Base-by-base conservation (phyloP, 2,797 vertebrate species). In the Onychomys arenicola region DNA sequence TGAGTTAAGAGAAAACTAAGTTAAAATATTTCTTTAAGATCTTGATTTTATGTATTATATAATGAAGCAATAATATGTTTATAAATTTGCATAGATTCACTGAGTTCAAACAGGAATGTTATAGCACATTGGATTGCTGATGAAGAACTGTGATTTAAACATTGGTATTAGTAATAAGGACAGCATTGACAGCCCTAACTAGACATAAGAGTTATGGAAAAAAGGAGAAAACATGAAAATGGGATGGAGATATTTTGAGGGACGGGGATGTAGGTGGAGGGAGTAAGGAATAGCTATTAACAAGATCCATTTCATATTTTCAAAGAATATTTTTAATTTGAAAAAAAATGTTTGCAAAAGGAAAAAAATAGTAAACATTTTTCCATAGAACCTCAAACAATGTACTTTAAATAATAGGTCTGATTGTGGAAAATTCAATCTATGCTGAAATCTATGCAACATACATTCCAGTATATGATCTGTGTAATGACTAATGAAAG, bases 11-110 rank as follows among this genome's bases (percentile, higher is more conserved):
- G 32, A 46, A 90, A 85, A 75, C 10, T 37, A 83, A 94, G 23
- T 88, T 93, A 57, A 89, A 90, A 90, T 6, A 40, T 55, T 91
- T 9, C 67, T 65, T 59, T 86, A 49, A 91, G 37, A 78, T 91
- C 59, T n/a, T 2, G 81, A 46, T 61, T 63, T 6, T 75, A 2
- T 69, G 8, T 78, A 87, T 80, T 91, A 23, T 25, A 17, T 13
- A 84, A 89, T 37, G 14, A 57, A 89, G 23, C 2, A 83, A 10
- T 65, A 19, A 78, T 11, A 78, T 78, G 6, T 61, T 59, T 90
- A 14, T 73, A 81, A 80, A 67, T 91, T 3, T 32, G 71, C 5
- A 65, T 40, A 52, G 0, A 85, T 19, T 46, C 29, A 75, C 21
- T 7, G 46, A 16, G 29, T 90, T 82, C 61, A 27, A 2, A 71